Evolutionary conservation across 2,113 vertebrate genomes (phyloP), one percentile per base, ranked within the genome.

Genomic region (Cairina moschata): DNA sequence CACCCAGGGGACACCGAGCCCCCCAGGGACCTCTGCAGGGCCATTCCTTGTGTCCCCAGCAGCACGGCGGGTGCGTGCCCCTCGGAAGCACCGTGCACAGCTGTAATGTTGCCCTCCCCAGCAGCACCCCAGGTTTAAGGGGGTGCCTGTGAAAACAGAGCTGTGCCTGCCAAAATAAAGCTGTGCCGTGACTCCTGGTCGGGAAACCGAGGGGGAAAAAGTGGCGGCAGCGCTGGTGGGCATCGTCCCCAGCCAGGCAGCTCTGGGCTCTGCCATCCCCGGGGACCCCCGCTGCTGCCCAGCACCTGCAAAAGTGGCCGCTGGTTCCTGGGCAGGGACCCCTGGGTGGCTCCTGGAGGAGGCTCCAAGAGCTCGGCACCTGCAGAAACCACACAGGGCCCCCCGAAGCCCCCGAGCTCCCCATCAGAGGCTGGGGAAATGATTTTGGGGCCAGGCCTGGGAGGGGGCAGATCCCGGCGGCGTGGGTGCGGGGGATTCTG

Each of bases 71-170:
- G 50, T 26, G 50, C 22, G 13, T 25, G 22, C 13, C 23, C 50
- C 23, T 25, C 13, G 0, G 0, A 66, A 82, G 48, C 34, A 31
- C 31, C 13, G 12, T 25, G 50, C 23, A 23, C 22, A 25, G 50
- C 68, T 5, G 0, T 11, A 2, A 32, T 62, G 0, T 0, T 32
- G 13, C 7, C 16, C 32, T 54, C 66, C 75, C 25, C 0, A 2
- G 36, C n/a, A 6, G 5, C 0, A 3, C 0, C 1, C 6, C 4
- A 42, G 34, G 46, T 83, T 79, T 62, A 6, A 14, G 25, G 1
- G 10, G 0, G 5, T 38, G 36, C n/a, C 10, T 20, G 16, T 38
- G 73, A 36, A 34, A 68, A 25, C 2, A 6, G 16, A 15, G 46
- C 16, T 0, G 2, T 6, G 55, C 17, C 17, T 9, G 38, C 38